Evolutionary conservation across 2,113 vertebrate genomes (phyloP), one percentile per base, ranked within the genome.

Genomic region (Gadus chalcogrammus): DNA sequence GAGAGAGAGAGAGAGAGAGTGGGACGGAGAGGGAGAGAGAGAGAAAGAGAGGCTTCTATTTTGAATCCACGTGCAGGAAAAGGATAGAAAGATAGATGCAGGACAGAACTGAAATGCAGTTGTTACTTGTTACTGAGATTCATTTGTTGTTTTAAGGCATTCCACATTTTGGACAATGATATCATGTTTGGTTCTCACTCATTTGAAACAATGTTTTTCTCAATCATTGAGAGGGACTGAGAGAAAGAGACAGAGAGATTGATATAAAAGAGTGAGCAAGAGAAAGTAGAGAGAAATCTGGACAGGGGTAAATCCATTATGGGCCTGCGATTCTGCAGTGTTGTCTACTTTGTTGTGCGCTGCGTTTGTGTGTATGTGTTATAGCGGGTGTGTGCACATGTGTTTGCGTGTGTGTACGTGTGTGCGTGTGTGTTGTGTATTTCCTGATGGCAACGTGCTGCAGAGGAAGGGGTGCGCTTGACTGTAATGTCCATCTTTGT

Each of bases 401-500:
- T 61, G 22, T 24, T n/a, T 24, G 13, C 13, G 9, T 27, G 20
- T 15, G 61, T 27, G 13, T 15, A 24, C 15, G 11, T 27, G 22
- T 13, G 61, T 27, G 12, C 15, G 24, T 28, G 61, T 62, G 61
- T 62, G 61, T 62, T 62, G 61, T 62, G 61, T 27, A 22, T 62
- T 11, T 62, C 20, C 24, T n/a, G n/a, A 20, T 61, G 60, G 3
- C 20, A 1, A 9, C 15, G 48, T 15, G 63, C 70, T 28, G 65
- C 74, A 72, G 69, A 65, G 69, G 16, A 31, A 66, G 56, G 58
- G 63, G 64, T 66, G 60, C 55, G 58, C 76, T 66, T 69, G 52
- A 35, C 70, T 61, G 65, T 65, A 75, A 71, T 79, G 87, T 20
- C 83, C 85, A 84, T 82, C 79, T 84, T 84, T 80, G 63, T 58